phyloP scores from a whole-genome alignment of 2,797 vertebrate species.

The Sebastes minor region DNA sequence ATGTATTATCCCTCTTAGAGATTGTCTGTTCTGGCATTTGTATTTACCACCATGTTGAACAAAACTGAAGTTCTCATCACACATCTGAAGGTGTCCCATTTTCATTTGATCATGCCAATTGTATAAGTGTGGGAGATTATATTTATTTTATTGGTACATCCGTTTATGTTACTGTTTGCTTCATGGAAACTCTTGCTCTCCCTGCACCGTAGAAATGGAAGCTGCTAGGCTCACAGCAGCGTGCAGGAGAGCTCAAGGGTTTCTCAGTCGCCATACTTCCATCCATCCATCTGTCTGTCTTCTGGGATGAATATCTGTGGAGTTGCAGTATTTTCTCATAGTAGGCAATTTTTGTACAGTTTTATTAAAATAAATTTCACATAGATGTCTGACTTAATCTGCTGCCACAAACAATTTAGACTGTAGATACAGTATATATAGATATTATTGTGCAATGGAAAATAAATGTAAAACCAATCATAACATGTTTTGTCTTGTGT shows the following conservation, averaged over 20 bases:
- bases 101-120: constrained; percentile 54
- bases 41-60: constrained; percentile 73
- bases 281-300: constrained; percentile 73
- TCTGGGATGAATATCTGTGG: constrained; percentile 76
- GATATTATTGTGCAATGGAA: constrained; percentile 84
- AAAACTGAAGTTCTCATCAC: constrained; percentile 54
- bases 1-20: constrained; percentile 74
- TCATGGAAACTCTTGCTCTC: constrained; percentile 57
- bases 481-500: constrained; percentile 39
- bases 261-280: constrained; percentile 57
- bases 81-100: constrained; percentile 39
- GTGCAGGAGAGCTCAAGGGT: constrained; percentile 52
- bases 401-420: constrained; percentile 85
- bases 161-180: constrained; percentile 59
- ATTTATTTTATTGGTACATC: constrained; percentile 61
- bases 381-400: constrained; percentile 85
- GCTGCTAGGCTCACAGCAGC: constrained; percentile 19
- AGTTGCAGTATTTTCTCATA: constrained; percentile 81
- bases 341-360: constrained; percentile 82
- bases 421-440: constrained; percentile 86
- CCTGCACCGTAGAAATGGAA: constrained; percentile 48
- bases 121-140: constrained; percentile 55
- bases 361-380: constrained; percentile 82
- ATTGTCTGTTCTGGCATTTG: constrained; percentile 70
- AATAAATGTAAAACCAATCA: constrained; percentile 81